Evolutionary conservation across 2,888 invertebrate genomes (phyloP), one percentile per base, ranked within the genome.

Genomic region (Endotricha flammealis): DNA sequence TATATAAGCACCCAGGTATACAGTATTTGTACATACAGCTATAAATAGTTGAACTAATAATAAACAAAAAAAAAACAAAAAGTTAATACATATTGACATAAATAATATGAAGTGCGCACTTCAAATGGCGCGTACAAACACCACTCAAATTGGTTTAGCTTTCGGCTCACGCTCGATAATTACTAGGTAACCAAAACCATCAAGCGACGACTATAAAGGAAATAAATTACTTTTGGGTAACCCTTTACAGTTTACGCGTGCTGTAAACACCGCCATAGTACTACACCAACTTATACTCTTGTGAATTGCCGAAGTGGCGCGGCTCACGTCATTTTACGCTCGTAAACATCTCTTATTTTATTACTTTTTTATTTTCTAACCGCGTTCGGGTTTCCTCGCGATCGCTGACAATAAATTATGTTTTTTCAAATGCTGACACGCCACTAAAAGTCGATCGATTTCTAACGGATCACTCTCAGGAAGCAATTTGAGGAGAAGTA

Each of bases 381-480:
- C 64, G 59, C 68, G 78, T 79, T 83, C 74, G 75, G 73, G 78
- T 82, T 83, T 78, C 75, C 80, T 79, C 66, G 80, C 80, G 80
- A 83, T 82, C 74, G 77, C 81, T 75, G 80, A 75, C 82, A 77
- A 85, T 86, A 85, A 86, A 86, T 86, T 86, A 83, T 80, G 64
- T 65, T 77, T 80, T 80, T 85, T 81, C 71, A 78, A 85, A 81
- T 75, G 72, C 82, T 85, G 85, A 86, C 85, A 85, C 80, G 85
- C 69, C 76, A 82, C 78, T 85, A 85, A 85, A 85, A 78, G 65
- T 69, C 76, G 81, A 85, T 85, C 81, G 85, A 85, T 86, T 85
- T 82, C 85, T 80, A 85, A 86, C 85, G 85, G 83, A 86, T 85
- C 81, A 77, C 78, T 71, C 69, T 67, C 71, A 67, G 68, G 75